A percentile compares a stretch with the other conserved stretches of the same genome.
Evolutionary conservation across 2,888 invertebrate genomes (phyloP).

Genomic region (Drosophila dives): DNA sequence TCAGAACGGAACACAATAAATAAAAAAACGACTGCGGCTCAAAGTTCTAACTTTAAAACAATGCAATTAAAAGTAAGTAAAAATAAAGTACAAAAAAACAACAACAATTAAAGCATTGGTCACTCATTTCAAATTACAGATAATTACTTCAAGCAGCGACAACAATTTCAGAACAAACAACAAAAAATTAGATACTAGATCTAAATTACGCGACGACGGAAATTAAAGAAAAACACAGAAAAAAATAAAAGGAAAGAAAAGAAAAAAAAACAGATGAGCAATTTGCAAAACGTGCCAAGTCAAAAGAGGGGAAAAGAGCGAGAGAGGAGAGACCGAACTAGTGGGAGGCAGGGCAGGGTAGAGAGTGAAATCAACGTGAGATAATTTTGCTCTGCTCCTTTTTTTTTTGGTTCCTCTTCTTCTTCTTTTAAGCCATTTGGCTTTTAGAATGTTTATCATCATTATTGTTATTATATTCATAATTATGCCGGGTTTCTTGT

Average conservation of each 20-base stretch:
- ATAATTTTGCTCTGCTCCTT: not conserved
- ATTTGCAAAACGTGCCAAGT: constrained; percentile 21
- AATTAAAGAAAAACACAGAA: constrained; percentile 10
- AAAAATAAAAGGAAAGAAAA: not conserved
- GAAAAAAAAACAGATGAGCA: constrained; percentile 11
- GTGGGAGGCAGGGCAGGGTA: not conserved
- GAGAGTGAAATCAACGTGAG: constrained; percentile 23
- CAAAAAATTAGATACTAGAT: constrained; percentile 42
- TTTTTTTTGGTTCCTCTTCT: not conserved
- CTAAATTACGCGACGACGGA: constrained; percentile 43
- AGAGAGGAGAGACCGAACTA: not conserved
- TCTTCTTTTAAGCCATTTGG: constrained; percentile 1
- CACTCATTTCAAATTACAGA: constrained; percentile 38
- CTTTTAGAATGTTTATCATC: constrained; percentile 25
- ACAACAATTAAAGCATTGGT: not conserved
- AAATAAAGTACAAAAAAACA: not conserved
- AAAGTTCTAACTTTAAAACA: constrained; percentile 50
- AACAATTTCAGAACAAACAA: constrained; percentile 1
- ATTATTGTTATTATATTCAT: constrained; percentile 33
- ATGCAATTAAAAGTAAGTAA: constrained; percentile 48
- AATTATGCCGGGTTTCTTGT: constrained; percentile 43
- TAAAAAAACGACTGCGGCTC: not conserved
- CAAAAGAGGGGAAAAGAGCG: not conserved
- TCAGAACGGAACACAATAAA: constrained; percentile 1
- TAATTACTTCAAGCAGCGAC: constrained; percentile 47